Evolutionary conservation across 2,113 vertebrate genomes (phyloP).

Genomic region (Misgurnus anguillicaudatus): DNA sequence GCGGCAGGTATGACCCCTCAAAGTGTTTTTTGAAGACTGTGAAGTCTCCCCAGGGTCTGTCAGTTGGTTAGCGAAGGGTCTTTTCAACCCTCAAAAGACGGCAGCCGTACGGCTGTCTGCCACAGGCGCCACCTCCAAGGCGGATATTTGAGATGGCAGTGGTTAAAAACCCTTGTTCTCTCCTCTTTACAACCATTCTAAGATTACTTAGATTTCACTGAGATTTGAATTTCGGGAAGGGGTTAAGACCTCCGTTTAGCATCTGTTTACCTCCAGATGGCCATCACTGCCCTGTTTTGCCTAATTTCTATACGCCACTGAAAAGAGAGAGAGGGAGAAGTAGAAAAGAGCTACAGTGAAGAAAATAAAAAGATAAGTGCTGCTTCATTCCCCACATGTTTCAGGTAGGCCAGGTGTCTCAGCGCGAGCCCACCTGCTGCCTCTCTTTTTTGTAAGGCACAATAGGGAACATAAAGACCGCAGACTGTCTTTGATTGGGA

Average conservation of each 20-base stretch:
- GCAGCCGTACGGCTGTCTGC: conserved; percentile 12
- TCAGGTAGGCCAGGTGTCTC: conserved; percentile 64
- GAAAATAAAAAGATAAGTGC: conserved; percentile 37
- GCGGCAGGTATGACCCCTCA: conserved; percentile 49
- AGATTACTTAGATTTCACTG: conserved; percentile 71
- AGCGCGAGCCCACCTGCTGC: conserved; percentile 60
- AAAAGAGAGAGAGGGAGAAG: conserved; percentile 28
- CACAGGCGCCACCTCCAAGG: background rate
- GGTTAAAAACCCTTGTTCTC: conserved; percentile 36
- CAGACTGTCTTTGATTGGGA: conserved; percentile 49
- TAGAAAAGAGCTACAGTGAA: conserved; percentile 48
- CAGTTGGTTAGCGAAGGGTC: conserved; percentile 26
- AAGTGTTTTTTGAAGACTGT: background rate
- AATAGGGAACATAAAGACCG: conserved; percentile 54
- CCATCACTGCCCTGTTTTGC: conserved; percentile 24
- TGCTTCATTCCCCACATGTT: conserved; percentile 50
- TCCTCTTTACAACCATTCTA: conserved; percentile 45
- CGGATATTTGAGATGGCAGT: conserved; percentile 45
- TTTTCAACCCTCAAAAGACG: conserved; percentile 11
- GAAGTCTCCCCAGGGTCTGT: background rate
- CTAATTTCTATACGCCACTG: conserved; percentile 49
- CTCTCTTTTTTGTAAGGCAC: conserved; percentile 57
- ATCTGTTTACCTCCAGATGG: conserved; percentile 61
- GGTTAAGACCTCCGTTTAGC: conserved; percentile 49
- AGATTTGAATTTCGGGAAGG: conserved; percentile 49